Percentiles rank a stretch among this genome's conserved stretches.
phyloP scores from a whole-genome alignment of 2,888 invertebrate genomes.

The Listrodromus nycthemerus region DNA sequence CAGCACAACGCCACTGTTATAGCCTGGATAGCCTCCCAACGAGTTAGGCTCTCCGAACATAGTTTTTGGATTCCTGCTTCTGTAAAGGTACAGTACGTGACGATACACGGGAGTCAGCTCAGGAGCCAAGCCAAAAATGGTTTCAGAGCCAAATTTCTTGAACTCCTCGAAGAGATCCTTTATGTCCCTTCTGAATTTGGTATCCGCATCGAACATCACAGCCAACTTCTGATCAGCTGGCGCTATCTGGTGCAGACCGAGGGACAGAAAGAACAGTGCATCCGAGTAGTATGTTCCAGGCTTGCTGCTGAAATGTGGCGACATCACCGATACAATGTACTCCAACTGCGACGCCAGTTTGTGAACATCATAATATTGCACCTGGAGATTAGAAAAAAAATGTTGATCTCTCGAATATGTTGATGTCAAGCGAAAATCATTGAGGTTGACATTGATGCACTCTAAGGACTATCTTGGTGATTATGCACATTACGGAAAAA shows the following conservation, averaged over 20 bases:
- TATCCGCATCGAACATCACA: constrained; percentile 92
- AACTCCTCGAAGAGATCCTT: constrained; percentile 89
- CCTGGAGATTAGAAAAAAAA: constrained; percentile 78
- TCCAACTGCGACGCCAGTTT: constrained; percentile 86
- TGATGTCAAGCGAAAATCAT: too few species aligned
- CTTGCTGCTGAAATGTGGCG: constrained; percentile 89
- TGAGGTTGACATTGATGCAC: too few species aligned
- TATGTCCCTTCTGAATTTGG: constrained; percentile 90
- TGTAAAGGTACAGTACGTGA: constrained; percentile 89
- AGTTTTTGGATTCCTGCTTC: constrained; percentile 87
- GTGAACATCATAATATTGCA: constrained; percentile 88
- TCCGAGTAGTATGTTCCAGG: constrained; percentile 92
- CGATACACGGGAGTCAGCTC: constrained; percentile 93
- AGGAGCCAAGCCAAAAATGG: constrained; percentile 90
- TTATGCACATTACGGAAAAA: too few species aligned
- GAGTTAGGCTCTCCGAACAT: constrained; percentile 86
- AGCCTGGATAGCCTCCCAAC: constrained; percentile 89
- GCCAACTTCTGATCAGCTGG: constrained; percentile 87
- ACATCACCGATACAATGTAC: constrained; percentile 89
- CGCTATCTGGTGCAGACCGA: constrained; percentile 90
- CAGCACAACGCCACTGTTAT: constrained; percentile 92
- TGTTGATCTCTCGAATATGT: too few species aligned
- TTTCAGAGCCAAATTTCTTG: constrained; percentile 87
- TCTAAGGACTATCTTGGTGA: too few species aligned
- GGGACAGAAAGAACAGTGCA: constrained; percentile 91